phyloP scores from a whole-genome alignment of 2,113 vertebrate species.

The Strix aluco region DNA sequence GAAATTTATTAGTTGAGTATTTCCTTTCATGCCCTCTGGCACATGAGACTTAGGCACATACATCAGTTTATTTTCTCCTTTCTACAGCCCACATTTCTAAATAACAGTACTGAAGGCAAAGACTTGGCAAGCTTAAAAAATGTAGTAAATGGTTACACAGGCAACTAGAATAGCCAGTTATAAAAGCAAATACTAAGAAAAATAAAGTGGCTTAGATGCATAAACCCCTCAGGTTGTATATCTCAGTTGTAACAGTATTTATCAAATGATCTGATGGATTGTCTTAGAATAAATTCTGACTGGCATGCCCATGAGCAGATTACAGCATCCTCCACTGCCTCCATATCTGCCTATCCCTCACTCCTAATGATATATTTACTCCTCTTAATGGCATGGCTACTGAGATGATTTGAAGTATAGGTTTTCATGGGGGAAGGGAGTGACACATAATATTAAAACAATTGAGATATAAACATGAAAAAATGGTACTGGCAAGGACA shows the following conservation, averaged over 20 bases:
- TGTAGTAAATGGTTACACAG: not conserved
- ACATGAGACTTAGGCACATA: not conserved
- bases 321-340: not conserved
- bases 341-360: not conserved
- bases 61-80: not conserved
- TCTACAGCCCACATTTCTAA: not conserved
- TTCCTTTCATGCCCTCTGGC: not conserved
- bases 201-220: not conserved
- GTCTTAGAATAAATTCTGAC: not conserved
- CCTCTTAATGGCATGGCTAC: not conserved
- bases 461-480: not conserved
- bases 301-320: not conserved
- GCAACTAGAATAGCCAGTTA: not conserved
- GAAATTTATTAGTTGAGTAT: not conserved
- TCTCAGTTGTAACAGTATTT: not conserved
- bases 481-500: not conserved
- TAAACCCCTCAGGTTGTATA: not conserved
- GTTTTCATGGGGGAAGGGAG: not conserved
- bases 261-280: not conserved
- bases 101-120: not conserved
- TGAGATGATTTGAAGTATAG: not conserved
- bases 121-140: conserved; percentile 4
- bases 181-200: not conserved
- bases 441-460: not conserved
- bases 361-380: not conserved